phyloP scores from a whole-genome alignment of 1,140 invertebrate genomes.

The Lethocerus indicus region DNA sequence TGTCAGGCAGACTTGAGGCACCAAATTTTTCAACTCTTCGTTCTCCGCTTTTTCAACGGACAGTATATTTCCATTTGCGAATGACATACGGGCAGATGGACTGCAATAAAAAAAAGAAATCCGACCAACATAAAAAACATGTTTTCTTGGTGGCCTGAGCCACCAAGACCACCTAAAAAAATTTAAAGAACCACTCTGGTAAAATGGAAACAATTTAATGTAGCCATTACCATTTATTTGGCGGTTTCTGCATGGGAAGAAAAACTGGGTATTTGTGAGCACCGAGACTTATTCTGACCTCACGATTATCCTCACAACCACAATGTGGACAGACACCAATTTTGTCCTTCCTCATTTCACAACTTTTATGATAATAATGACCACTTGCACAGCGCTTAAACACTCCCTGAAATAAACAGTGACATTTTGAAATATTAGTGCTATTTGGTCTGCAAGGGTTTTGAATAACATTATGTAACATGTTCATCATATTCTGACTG shows the following conservation, averaged over 20 bases:
- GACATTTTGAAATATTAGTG: background rate
- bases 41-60: constrained; percentile 14
- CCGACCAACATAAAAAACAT: too few relatives aligned
- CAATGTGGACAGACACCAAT: constrained; percentile 59
- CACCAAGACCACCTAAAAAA: too few relatives aligned
- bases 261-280: constrained; percentile 36
- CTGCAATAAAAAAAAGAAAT: constrained; percentile 20
- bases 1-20: background rate
- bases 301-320: constrained; percentile 35
- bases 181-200: too few relatives aligned
- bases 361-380: constrained; percentile 57
- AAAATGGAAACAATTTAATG: constrained; percentile 5
- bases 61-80: too few relatives aligned
- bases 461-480: background rate
- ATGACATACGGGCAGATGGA: constrained; percentile 24
- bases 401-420: constrained; percentile 31
- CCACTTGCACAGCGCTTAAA: constrained; percentile 50
- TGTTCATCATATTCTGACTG: background rate
- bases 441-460: background rate
- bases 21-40: constrained; percentile 20
- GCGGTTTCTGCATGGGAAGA: constrained; percentile 31
- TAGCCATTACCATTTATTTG: constrained; percentile 24
- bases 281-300: constrained; percentile 40
- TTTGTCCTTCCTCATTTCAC: constrained; percentile 37
- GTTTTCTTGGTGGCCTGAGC: too few relatives aligned